These are phyloP conservation scores for Gymnoscelis rufifasciata DNA, from an alignment of 2,888 invertebrate genomes.

Conservation along the genomic window DNA sequence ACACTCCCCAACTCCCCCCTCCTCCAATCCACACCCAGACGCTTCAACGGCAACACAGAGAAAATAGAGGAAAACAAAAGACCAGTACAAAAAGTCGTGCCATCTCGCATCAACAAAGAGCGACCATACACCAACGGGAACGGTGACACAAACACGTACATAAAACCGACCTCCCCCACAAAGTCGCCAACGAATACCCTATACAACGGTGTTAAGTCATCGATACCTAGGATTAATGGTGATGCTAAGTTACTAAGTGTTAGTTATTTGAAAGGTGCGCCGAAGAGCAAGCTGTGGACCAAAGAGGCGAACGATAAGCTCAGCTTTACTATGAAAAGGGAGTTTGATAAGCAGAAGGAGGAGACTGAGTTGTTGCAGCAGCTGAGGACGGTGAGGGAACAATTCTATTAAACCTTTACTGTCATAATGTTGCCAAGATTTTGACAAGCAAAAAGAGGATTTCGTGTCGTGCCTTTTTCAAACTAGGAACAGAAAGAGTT, in stretches of 20 bases:
- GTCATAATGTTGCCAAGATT: too few species aligned
- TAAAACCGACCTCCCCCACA: constrained; percentile 83
- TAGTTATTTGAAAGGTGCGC: constrained; percentile 79
- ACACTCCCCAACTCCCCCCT: constrained; percentile 69
- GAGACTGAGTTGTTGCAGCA: constrained; percentile 91
- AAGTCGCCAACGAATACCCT: constrained; percentile 80
- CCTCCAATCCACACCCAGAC: constrained; percentile 71
- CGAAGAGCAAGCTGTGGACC: constrained; percentile 83
- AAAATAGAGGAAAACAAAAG: constrained; percentile 77
- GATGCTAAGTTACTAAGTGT: constrained; percentile 77
- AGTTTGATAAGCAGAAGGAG: constrained; percentile 93
- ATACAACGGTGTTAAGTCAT: constrained; percentile 74
- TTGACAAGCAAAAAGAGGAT: too few species aligned
- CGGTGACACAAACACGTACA: constrained; percentile 72
- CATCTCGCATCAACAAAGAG: constrained; percentile 80
- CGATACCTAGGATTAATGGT: constrained; percentile 60
- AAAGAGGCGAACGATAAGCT: constrained; percentile 86
- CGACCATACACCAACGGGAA: constrained; percentile 60
- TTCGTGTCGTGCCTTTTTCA: too few species aligned
- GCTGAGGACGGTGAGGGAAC: constrained; percentile 84
- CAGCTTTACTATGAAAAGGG: constrained; percentile 94
- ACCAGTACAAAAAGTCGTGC: constrained; percentile 89
- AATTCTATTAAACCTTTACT: not conserved
- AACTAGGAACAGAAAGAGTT: too few species aligned
- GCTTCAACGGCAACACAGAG: constrained; percentile 63